Percentiles rank a stretch among this genome's conserved stretches.
phyloP scores from a whole-genome alignment of 92 coral and sea anemone species.

The Meandrina meandrites region DNA sequence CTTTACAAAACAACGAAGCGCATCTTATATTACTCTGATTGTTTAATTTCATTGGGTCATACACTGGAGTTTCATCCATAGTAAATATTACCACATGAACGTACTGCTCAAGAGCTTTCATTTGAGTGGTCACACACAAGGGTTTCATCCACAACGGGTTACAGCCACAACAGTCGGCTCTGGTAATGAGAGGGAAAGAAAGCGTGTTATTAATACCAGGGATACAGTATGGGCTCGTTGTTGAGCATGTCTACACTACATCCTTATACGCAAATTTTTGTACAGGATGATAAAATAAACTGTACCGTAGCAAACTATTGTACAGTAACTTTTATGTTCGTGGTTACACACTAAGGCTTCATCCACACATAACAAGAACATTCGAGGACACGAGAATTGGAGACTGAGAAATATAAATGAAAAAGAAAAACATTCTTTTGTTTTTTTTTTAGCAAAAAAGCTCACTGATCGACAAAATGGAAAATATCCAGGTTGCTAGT shows the following conservation, averaged over 20 bases:
- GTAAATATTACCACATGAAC: background rate
- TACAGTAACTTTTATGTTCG: background rate
- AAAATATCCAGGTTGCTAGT: slow-evolving; percentile 63
- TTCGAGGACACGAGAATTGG: background rate
- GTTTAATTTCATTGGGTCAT: too few relatives aligned
- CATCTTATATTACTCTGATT: too few relatives aligned
- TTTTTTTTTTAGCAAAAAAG: slow-evolving; percentile 53
- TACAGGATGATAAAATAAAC: background rate
- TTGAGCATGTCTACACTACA: too few relatives aligned
- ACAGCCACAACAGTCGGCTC: background rate
- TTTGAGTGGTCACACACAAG: background rate
- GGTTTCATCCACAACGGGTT: background rate
- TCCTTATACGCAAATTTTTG: too few relatives aligned
- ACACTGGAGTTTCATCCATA: too few relatives aligned
- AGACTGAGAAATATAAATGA: background rate
- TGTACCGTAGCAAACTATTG: background rate
- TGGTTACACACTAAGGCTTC: background rate
- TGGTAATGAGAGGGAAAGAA: background rate
- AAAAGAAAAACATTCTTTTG: background rate
- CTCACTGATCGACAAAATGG: slow-evolving; percentile 68
- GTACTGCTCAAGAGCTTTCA: background rate
- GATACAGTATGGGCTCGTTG: background rate
- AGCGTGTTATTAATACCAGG: background rate
- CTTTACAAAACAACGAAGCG: too few relatives aligned
- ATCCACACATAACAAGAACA: background rate